Conservation (phyloP, 2,797 vertebrate genomes). For the Sparus aurata region DNA sequence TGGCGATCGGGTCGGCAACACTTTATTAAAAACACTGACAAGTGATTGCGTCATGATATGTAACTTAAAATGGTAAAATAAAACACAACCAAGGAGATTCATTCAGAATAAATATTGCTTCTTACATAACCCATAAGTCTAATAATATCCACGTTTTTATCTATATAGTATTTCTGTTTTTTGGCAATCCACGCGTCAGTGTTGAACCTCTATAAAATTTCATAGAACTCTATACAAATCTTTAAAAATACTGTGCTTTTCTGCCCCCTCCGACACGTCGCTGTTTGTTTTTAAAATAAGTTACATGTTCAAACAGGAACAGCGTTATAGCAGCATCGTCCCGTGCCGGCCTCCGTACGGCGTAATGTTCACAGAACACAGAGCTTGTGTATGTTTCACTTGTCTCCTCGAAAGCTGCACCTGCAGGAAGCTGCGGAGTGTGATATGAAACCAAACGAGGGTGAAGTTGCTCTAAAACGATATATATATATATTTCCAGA, state of each 20-base stretch:
- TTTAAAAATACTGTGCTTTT: slow-evolving; percentile 90
- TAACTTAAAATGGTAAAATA: slow-evolving; percentile 71
- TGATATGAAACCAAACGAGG: slow-evolving; percentile 45
- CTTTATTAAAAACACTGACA: slow-evolving; percentile 70
- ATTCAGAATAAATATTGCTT: slow-evolving; percentile 86
- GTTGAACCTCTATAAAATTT: slow-evolving; percentile 86
- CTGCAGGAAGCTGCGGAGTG: slow-evolving; percentile 42
- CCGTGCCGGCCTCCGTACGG: slow-evolving; percentile 63
- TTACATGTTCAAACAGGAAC: slow-evolving; percentile 72
- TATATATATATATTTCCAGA: slow-evolving; percentile 15
- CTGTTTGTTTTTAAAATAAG: slow-evolving; percentile 74
- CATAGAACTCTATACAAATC: slow-evolving; percentile 88
- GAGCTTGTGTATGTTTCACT: slow-evolving; percentile 58
- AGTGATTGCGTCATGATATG: slow-evolving; percentile 71
- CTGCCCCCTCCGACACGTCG: slow-evolving; percentile 63
- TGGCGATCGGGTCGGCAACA: slow-evolving; percentile 43
- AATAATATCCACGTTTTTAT: slow-evolving; percentile 73
- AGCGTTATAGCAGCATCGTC: slow-evolving; percentile 83
- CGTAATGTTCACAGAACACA: slow-evolving; percentile 84
- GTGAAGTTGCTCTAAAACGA: slow-evolving; percentile 15
- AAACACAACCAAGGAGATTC: slow-evolving; percentile 81
- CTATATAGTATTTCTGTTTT: slow-evolving; percentile 73
- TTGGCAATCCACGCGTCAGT: slow-evolving; percentile 85
- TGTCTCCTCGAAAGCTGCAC: slow-evolving; percentile 56
- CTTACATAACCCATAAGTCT: slow-evolving; percentile 81